Conservation (phyloP, 2,113 vertebrate species). For the Paedocypris sp. region DNA sequence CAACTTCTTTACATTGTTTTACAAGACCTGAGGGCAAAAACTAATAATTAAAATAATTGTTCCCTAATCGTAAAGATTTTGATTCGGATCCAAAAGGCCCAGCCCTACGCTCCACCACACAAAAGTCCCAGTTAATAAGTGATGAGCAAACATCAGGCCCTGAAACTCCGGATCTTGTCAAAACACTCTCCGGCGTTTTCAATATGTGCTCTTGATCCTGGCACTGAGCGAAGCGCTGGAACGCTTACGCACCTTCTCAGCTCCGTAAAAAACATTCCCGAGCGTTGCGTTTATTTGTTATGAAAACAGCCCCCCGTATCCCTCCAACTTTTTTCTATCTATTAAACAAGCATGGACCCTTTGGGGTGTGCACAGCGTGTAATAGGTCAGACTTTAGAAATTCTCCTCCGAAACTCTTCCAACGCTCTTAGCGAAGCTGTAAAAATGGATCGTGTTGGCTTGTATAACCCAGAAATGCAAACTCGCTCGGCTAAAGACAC, state of each 20-base stretch:
- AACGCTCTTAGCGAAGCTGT: background rate
- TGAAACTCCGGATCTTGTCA: slow-evolving; percentile 42
- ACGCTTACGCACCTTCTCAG: slow-evolving; percentile 39
- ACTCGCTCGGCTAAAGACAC: slow-evolving; percentile 3
- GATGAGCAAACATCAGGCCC: slow-evolving; percentile 30
- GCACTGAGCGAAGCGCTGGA: slow-evolving; percentile 27
- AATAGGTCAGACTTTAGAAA: background rate
- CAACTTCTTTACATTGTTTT: too few relatives aligned
- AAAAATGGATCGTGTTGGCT: slow-evolving; percentile 2
- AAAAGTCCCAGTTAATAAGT: too few relatives aligned
- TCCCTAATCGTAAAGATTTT: too few relatives aligned
- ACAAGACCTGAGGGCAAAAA: too few relatives aligned
- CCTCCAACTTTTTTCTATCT: background rate
- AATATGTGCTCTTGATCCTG: slow-evolving; percentile 43
- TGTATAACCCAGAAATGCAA: background rate
- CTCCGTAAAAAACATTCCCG: slow-evolving; percentile 34
- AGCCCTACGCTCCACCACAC: too few relatives aligned
- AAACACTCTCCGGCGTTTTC: slow-evolving; percentile 48
- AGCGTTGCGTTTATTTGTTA: slow-evolving; percentile 47
- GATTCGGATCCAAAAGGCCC: too few relatives aligned
- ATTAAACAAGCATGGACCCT: background rate
- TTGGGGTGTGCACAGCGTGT: slow-evolving; percentile 6
- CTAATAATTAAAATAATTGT: too few relatives aligned
- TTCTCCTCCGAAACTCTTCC: background rate
- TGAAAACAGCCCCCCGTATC: slow-evolving; percentile 42